Conservation (phyloP, 2,888 invertebrate genomes). For the Asteroscopus sphinx region DNA sequence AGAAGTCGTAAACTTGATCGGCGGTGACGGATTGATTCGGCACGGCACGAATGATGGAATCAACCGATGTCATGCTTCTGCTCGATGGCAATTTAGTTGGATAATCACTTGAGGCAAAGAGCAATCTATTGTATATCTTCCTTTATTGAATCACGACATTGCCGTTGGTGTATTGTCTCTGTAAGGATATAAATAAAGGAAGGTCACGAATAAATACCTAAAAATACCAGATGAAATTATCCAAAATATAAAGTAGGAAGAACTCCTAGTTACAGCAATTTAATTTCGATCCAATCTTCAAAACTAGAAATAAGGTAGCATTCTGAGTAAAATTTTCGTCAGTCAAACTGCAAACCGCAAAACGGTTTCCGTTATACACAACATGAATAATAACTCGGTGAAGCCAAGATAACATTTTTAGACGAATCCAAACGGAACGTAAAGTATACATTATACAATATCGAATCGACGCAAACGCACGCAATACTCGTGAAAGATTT, state of each 20-base stretch:
- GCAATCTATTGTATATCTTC: slow-evolving; percentile 12
- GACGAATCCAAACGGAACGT: slow-evolving; percentile 7
- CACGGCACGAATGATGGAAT: slow-evolving; percentile 52
- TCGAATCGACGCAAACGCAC: slow-evolving; percentile 11
- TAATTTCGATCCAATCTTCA: no score
- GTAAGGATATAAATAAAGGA: no score
- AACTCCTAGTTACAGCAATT: no score
- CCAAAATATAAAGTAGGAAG: no score
- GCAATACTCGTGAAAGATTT: slow-evolving; percentile 19
- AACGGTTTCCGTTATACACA: slow-evolving; percentile 9
- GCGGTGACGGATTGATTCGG: slow-evolving; percentile 69
- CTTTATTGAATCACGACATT: slow-evolving; percentile 3
- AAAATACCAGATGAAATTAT: no score
- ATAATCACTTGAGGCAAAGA: slow-evolving; percentile 23
- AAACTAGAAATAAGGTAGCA: background rate
- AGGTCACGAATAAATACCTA: no score
- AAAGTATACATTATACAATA: slow-evolving; percentile 5
- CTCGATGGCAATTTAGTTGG: slow-evolving; percentile 48
- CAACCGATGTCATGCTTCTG: slow-evolving; percentile 37
- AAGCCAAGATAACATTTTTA: slow-evolving; percentile 22
- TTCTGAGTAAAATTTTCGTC: slow-evolving; percentile 3
- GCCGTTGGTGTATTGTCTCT: background rate
- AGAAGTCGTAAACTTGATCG: slow-evolving; percentile 58
- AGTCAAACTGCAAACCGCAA: background rate
- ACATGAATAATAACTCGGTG: slow-evolving; percentile 24